Evolutionary conservation across 2,113 vertebrate species (phyloP), one percentile per base, ranked within the genome.

Genomic region (Odontesthes bonariensis): DNA sequence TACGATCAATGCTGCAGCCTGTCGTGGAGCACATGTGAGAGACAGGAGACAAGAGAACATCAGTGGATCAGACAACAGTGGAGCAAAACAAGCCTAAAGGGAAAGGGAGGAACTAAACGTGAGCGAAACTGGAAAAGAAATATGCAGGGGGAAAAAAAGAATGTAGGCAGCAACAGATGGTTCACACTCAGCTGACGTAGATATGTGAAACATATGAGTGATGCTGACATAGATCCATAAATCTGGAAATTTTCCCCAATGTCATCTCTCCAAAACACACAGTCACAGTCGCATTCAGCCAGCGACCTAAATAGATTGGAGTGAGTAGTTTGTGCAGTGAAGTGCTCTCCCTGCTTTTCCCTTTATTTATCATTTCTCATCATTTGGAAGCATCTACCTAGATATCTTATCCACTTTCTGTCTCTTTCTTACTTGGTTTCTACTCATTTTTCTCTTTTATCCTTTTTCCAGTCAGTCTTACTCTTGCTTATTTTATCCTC

Each of bases 151-250:
- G 38, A 31, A 16, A 5, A 22, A 56, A 23, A n/a, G n/a, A 58
- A 54, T 69, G 63, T 9, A 59, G 77, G 47, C 55, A 70, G 57
- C 47, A 74, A 74, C 73, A 79, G 71, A 79, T 73, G 61, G 75
- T 76, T 69, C 49, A 40, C 57, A 53, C 56, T 70, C 19, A 66
- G 33, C 77, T 63, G 63, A 63, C 47, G 46, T 27, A 42, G 56
- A 63, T 54, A 75, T 56, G 60, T 71, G 65, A 74, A 68, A 60
- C 44, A 23, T 47, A 23, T 47, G 17, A 69, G 51, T 35, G 46
- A 66, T 64, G 54, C 16, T 54, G 52, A 68, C 12, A 71, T 40
- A 22, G 23, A 42, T 57, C n/a, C 35, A 49, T 5, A 69, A 55
- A 70, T 70, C 32, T 63, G 40, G 19, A 70, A 35, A 49, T 47